Percentiles rank a stretch among this genome's conserved stretches.
Conservation (phyloP, 2,113 vertebrate species). For the Halichoerus grypus region DNA sequence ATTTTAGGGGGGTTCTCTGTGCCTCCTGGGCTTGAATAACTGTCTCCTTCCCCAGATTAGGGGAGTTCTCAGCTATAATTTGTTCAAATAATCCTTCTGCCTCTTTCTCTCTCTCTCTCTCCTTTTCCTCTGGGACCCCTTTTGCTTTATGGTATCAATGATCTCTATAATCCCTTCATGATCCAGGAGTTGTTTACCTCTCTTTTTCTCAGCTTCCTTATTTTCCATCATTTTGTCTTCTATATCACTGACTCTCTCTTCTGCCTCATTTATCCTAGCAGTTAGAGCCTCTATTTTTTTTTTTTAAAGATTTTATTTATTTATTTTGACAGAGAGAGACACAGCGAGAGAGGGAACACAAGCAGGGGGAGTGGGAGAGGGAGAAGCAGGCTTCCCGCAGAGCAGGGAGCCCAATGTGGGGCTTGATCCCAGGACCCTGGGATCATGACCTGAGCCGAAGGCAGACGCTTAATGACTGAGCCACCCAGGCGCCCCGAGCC, state of each 20-base stretch:
- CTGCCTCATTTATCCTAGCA: neutral
- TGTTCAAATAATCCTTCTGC: neutral
- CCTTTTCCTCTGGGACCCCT: too few relatives aligned
- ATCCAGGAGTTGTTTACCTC: neutral
- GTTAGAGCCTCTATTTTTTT: neutral
- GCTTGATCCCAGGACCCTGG: too few relatives aligned
- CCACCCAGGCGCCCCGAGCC: neutral
- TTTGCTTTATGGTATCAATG: too few relatives aligned
- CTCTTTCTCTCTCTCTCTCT: too few relatives aligned
- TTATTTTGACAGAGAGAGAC: too few relatives aligned
- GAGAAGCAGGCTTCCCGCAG: too few relatives aligned
- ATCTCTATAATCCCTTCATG: neutral
- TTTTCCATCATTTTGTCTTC: neutral
- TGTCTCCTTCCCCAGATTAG: neutral
- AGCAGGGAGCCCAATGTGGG: too few relatives aligned
- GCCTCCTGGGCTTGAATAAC: neutral
- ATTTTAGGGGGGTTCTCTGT: neutral
- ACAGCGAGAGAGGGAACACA: too few relatives aligned
- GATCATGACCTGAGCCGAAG: too few relatives aligned
- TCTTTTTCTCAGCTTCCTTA: neutral
- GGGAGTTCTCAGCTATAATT: neutral
- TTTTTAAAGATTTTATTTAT: neutral
- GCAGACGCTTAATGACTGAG: too few relatives aligned
- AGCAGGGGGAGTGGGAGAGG: too few relatives aligned
- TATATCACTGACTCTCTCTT: neutral